phyloP scores from a whole-genome alignment of 2,888 invertebrate genomes.

The Helleia helle region DNA sequence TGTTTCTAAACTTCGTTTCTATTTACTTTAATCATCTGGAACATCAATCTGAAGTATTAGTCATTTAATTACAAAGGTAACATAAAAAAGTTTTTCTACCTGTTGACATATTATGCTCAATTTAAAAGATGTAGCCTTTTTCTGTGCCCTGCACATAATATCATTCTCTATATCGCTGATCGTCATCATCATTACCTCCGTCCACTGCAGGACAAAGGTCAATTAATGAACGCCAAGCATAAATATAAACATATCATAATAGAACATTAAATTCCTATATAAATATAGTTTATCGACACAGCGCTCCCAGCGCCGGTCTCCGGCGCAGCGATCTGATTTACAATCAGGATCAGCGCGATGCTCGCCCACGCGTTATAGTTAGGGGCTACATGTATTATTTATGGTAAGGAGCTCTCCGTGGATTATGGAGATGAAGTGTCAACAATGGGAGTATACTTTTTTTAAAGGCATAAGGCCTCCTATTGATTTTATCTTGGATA shows the following conservation, averaged over 20 bases:
- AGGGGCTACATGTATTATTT: constrained; percentile 68
- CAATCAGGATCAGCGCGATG: constrained; percentile 67
- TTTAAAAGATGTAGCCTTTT: too few species aligned
- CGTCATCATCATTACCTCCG: too few species aligned
- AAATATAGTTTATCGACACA: constrained; percentile 12
- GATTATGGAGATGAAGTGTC: constrained; percentile 66
- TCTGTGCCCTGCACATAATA: too few species aligned
- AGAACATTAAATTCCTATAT: constrained; percentile 8
- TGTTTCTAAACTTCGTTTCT: too few species aligned
- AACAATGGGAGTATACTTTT: constrained; percentile 45
- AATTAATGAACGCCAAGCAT: too few species aligned
- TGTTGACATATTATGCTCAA: too few species aligned
- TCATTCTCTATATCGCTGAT: too few species aligned
- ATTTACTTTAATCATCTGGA: too few species aligned
- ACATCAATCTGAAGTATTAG: too few species aligned
- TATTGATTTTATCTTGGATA: background rate
- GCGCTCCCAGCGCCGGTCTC: constrained; percentile 27
- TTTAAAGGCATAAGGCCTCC: constrained; percentile 4
- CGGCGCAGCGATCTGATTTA: constrained; percentile 47
- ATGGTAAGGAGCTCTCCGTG: constrained; percentile 70
- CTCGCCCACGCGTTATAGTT: constrained; percentile 68
- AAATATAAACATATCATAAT: background rate
- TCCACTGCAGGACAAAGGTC: too few species aligned
- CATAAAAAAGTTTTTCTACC: too few species aligned
- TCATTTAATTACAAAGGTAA: too few species aligned